Base-by-base conservation (phyloP, 2,888 invertebrate genomes). In the Ectemnius continuus region DNA sequence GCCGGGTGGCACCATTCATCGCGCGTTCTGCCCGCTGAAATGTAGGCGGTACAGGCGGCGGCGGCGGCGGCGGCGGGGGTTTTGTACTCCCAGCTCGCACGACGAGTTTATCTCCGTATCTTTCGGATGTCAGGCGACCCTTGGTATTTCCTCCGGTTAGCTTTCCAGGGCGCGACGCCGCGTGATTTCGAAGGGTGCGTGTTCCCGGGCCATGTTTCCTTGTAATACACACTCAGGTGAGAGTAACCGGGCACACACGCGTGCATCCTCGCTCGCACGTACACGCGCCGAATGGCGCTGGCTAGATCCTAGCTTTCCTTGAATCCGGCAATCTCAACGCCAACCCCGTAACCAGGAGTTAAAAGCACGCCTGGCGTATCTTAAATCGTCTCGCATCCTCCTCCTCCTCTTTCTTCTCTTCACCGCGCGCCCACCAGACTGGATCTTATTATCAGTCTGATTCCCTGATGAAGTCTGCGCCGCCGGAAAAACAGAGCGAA, bases 341-440 rank as follows among this genome's bases (percentile, higher is more conserved):
- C 86, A 84, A 82, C 86, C 84, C 86, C 88, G 87, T 88, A 90
- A 89, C 88, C 87, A 86, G 84, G 88, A 91, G 90, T 91, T 91
- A 90, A 90, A 91, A 91, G 90, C 90, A 80, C 90, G 88, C 87
- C 87, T 84, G 87, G 87, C 89, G 86, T 90, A 90, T 90, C 89
- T 91, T 88, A 88, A 78, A 67, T 73, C 75, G 71, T 64, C 67
- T 70, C 71, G 23, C 23, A 23, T 23, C 52, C 67, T 70, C 68
- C 72, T 75, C 61, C 63, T 58, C 66, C 65, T 79, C 77, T 68
- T 73, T n/a, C 75, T 80, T 80, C 78, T 61, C 67, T 48, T 23
- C 23, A 23, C 1, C 61, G 64, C 63, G 69, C 69, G 78, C 83
- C 78, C 77, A 68, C 82, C 78, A 78, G 85, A 84, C 80, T 67